Base-by-base conservation (phyloP, 2,113 vertebrate species). In the Neolamprologus sp. region DNA sequence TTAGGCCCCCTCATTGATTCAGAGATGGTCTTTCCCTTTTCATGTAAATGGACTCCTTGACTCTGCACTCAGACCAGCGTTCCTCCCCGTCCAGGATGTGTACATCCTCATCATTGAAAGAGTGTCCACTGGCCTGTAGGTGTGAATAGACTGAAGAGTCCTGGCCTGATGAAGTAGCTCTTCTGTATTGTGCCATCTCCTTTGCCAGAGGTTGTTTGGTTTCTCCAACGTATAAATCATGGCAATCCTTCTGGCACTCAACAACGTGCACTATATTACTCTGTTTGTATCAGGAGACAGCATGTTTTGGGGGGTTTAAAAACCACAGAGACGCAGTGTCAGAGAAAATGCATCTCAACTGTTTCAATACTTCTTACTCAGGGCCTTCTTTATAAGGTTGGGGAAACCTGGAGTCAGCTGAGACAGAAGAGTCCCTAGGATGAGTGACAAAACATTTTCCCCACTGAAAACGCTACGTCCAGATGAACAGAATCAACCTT, bases 31-130 rank as follows among this genome's bases (percentile, higher is more conserved):
- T 58, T 28, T 28, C 55, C 55, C 55, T 28, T 58, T 58, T 58
- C 55, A 58, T 1, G 23, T 57, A 57, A 57, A 26, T 14, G 54
- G 12, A 23, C 54, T 57, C 54, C 7, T 57, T 57, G 12, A 26
- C 23, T 57, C 12, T 0, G 7, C 12, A 1, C 12, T 57, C 54
- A 57, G 0, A 57, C 55, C 23, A 58, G 23, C 4, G 0, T 58
- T 16, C 23, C 23, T 58, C 55, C 23, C 55, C 28, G 55, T 58
- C 7, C 23, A 58, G 55, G 7, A 57, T 58, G 23, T 57, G 47
- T 9, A 58, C 55, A 58, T 28, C 2, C 23, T 58, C 55, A 58
- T 58, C 55, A 28, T 1, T 28, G 55, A 28, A 58, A 58, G 54
- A 3, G 23, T 14, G 54, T 57, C 54, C 54, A 57, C 54, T 57